Percentiles rank a stretch among this genome's conserved stretches.
These are phyloP conservation scores for Dendrocopos noguchii DNA, from an alignment of 2,113 vertebrate genomes.

Conservation along the genomic window DNA sequence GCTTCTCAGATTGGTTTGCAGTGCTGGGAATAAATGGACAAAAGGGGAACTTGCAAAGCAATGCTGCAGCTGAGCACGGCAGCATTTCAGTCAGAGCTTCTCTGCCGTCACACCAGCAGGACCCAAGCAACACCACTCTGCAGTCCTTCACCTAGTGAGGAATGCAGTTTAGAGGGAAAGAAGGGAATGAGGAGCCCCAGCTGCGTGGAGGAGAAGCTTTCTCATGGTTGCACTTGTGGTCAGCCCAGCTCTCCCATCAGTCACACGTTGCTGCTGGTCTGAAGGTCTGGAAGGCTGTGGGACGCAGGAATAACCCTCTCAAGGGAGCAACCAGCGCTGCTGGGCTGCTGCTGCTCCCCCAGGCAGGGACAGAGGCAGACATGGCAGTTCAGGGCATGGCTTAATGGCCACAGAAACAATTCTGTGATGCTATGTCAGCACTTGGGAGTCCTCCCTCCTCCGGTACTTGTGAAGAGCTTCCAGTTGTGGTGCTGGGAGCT, in stretches of 20 bases:
- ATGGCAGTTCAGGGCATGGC: too few species aligned
- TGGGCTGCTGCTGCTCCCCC: not conserved
- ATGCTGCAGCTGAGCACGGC: not conserved
- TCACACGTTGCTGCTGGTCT: not conserved
- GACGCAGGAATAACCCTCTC: not conserved
- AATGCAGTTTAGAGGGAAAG: not conserved
- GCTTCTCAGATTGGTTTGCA: not conserved
- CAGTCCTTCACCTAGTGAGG: not conserved
- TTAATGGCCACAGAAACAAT: too few species aligned
- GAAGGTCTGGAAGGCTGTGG: not conserved
- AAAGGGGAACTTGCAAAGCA: not conserved
- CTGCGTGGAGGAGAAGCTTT: not conserved
- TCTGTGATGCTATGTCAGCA: not conserved
- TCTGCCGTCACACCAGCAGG: not conserved
- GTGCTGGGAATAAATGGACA: constrained; percentile 17
- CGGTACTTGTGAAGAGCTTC: not conserved
- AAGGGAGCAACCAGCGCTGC: fast-evolving
- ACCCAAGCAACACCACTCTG: not conserved
- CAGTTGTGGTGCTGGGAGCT: not conserved
- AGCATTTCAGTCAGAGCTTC: not conserved
- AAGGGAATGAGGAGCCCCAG: not conserved
- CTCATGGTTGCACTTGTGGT: not conserved
- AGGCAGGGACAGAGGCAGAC: not conserved
- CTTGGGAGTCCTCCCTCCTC: not conserved
- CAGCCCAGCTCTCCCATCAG: not conserved